Evolutionary conservation across 2,113 vertebrate species (phyloP).

Genomic region (Channa argus): DNA sequence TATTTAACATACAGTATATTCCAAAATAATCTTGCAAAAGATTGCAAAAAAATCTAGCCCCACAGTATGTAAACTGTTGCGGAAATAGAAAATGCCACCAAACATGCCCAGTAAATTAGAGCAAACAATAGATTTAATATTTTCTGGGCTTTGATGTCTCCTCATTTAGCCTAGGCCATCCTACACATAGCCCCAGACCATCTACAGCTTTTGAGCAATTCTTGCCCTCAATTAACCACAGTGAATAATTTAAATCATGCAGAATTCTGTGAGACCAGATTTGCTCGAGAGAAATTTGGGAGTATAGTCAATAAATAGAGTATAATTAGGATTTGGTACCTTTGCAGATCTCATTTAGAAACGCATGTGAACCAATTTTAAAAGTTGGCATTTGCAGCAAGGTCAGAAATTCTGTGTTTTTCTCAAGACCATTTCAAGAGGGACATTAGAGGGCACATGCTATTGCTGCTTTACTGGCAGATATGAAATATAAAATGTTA

Average conservation of each 20-base stretch:
- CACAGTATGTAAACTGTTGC: slow-evolving; percentile 29
- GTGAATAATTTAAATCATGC: slow-evolving; percentile 54
- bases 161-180: slow-evolving; percentile 49
- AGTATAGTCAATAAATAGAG: slow-evolving; percentile 38
- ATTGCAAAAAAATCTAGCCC: slow-evolving; percentile 33
- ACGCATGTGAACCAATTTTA: not conserved
- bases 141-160: slow-evolving; percentile 42
- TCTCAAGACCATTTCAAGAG: not conserved
- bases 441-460: not conserved
- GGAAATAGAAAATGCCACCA: slow-evolving; percentile 16
- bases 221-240: slow-evolving; percentile 57
- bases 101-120: slow-evolving; percentile 39
- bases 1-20: slow-evolving; percentile 35
- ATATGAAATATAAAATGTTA: no score
- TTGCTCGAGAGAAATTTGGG: slow-evolving; percentile 21
- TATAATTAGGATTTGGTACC: slow-evolving; percentile 33
- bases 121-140: slow-evolving; percentile 14
- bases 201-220: slow-evolving; percentile 28
- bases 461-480: no score
- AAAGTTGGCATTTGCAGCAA: not conserved
- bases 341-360: slow-evolving; percentile 30
- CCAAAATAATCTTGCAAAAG: not conserved
- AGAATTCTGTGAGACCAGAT: slow-evolving; percentile 31
- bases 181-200: slow-evolving; percentile 45
- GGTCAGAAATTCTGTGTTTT: not conserved